Evolutionary conservation across 1,140 invertebrate species (phyloP), one percentile per base, ranked within the genome.

Genomic region (Gonatopus flavifemur): DNA sequence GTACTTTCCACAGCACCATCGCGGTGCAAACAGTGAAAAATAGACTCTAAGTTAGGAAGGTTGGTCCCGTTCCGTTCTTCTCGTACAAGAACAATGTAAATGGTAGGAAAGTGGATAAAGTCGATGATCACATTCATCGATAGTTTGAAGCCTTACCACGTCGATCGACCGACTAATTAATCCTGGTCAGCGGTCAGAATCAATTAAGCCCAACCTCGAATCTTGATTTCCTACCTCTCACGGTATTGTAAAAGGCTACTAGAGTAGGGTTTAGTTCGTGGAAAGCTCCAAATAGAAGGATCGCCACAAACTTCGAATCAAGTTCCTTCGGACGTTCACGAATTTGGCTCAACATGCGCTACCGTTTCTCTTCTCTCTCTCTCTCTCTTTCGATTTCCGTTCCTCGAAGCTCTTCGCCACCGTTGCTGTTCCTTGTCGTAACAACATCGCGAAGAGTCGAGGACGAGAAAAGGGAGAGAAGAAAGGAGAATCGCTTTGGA

Each of bases 131-230:
- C 37, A n/a, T n/a, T n/a, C n/a, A n/a, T n/a, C n/a, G n/a, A n/a
- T n/a, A n/a, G n/a, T n/a, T n/a, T n/a, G n/a, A n/a, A 28, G 6
- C 12, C 25, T 6, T 28, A 7, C 25, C 25, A 6, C 25, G 25
- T 28, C 6, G 41, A 53, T 49, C 46, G 52, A 20, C 37, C 38
- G 40, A 50, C 25, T 53, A 60, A 62, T 57, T 62, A 57, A 46
- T 53, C 57, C 33, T 53, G 59, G 52, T 57, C 60, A 62, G 49
- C 37, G 53, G 57, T 57, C 59, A 53, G 44, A 49, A 55, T 52
- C 57, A 62, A 62, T 62, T 62, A 62, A 57, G 53, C 45, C 35
- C 20, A 12, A 19, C 12, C 35, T 25, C 41, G 30, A 12, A 28
- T 28, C 6, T 28, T 28, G 12, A 28, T 6, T 28, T 28, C 25